A percentile compares a stretch with the other conserved stretches of the same genome.
Conservation (phyloP, 1,140 invertebrate genomes). For the Drosophila lacertosa region DNA sequence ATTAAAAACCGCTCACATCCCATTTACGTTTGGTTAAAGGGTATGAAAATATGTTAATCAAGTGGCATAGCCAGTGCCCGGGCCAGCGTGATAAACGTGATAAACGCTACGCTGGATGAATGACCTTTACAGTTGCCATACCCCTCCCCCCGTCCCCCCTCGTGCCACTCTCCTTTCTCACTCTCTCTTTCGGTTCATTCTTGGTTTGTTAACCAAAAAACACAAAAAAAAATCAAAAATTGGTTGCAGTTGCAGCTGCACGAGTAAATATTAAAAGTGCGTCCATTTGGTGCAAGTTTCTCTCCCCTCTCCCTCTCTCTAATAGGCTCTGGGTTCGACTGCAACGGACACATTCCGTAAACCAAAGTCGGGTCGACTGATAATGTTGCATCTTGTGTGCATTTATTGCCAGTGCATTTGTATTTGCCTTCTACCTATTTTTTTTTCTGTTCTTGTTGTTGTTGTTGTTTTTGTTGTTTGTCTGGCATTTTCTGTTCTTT, state of each 20-base stretch:
- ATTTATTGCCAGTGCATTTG: conserved; percentile 26
- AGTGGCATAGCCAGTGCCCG: conserved; percentile 25
- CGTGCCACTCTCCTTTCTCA: conserved; percentile 2
- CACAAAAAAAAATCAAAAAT: too few relatives aligned
- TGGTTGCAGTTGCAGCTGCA: conserved; percentile 33
- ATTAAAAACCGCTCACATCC: background rate
- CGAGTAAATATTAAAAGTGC: conserved; percentile 30
- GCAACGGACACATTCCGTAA: conserved; percentile 1
- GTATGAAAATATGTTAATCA: conserved; percentile 74
- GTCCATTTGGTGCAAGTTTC: conserved; percentile 1
- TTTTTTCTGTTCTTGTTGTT: conserved; percentile 13
- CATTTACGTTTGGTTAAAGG: conserved; percentile 17
- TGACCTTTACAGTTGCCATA: conserved; percentile 52
- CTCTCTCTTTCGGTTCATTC: conserved; percentile 5
- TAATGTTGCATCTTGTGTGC: conserved; percentile 45
- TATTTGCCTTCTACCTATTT: conserved; percentile 49
- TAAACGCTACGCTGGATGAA: conserved; percentile 74
- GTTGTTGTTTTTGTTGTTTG: conserved; percentile 32
- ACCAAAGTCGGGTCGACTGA: conserved; percentile 12
- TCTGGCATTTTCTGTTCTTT: conserved; percentile 50
- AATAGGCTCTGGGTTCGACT: conserved; percentile 3
- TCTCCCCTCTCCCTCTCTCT: too few relatives aligned
- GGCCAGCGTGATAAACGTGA: conserved; percentile 62
- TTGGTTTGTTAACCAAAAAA: conserved; percentile 16
- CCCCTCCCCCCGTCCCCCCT: background rate